phyloP scores from a whole-genome alignment of 64 coral and sea anemone genomes.

The Stichodactyla helianthus region DNA sequence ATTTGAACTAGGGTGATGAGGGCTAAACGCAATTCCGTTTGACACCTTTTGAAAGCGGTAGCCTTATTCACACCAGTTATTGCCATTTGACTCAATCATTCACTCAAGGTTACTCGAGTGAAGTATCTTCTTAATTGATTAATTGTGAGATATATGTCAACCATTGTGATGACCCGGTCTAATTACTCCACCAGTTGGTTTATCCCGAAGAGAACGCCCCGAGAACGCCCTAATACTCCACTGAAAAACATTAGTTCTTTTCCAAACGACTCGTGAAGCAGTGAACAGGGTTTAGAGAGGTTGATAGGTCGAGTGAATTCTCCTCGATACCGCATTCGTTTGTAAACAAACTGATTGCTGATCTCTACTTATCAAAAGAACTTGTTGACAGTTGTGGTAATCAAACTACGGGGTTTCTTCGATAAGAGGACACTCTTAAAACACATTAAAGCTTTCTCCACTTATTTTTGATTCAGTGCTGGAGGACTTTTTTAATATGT shows the following conservation, averaged over 20 bases:
- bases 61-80: background rate
- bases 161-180: background rate
- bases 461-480: background rate
- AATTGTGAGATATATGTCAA: slow-evolving; percentile 24
- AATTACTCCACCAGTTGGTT: slow-evolving; percentile 11
- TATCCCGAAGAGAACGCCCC: background rate
- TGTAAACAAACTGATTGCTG: slow-evolving; percentile 22
- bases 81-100: background rate
- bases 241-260: background rate
- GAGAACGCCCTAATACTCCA: background rate
- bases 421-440: slow-evolving; percentile 10
- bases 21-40: slow-evolving; percentile 4
- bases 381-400: slow-evolving; percentile 23
- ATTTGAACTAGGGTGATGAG: background rate
- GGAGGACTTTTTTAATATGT: background rate
- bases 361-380: background rate
- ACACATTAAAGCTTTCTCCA: background rate
- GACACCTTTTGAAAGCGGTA: slow-evolving; percentile 17
- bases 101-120: background rate
- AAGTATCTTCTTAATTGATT: slow-evolving; percentile 35
- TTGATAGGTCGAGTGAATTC: background rate
- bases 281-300: background rate
- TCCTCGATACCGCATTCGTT: background rate
- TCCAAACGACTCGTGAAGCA: background rate
- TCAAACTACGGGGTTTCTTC: background rate